These are phyloP conservation scores for Flabesymbios commensalis DNA, from an alignment of 2,888 invertebrate genomes.

Conservation along the genomic window DNA sequence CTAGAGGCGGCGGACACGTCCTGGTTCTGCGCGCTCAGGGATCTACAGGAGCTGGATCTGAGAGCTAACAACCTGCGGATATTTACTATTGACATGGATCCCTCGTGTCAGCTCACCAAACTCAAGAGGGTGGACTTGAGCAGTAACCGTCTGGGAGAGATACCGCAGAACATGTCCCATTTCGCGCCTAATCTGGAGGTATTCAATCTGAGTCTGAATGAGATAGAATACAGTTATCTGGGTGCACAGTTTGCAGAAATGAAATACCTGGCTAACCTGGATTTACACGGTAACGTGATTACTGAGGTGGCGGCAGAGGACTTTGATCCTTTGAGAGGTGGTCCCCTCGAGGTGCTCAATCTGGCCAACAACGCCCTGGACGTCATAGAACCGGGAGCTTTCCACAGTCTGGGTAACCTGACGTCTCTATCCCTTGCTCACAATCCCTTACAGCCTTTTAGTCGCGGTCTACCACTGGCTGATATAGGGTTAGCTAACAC, in stretches of 20 bases:
- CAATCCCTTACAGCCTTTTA: constrained; percentile 18
- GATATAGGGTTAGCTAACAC: constrained; percentile 8
- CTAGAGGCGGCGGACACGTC: constrained; percentile 14
- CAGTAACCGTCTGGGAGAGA: constrained; percentile 25
- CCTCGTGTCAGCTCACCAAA: constrained; percentile 11
- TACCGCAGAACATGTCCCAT: constrained; percentile 28
- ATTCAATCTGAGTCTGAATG: constrained; percentile 30
- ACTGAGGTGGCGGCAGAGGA: constrained; percentile 14
- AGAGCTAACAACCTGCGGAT: constrained; percentile 23
- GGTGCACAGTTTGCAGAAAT: constrained; percentile 22
- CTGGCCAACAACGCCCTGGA: constrained; percentile 26
- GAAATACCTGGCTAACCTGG: constrained; percentile 18
- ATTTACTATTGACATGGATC: constrained; percentile 7
- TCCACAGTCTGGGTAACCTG: constrained; percentile 23
- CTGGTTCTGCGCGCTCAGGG: constrained; percentile 22
- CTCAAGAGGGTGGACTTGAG: constrained; percentile 29
- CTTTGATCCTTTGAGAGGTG: constrained; percentile 21
- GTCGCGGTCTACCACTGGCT: background rate
- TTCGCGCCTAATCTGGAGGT: constrained; percentile 32
- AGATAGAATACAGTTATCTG: constrained; percentile 24
- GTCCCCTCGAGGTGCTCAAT: constrained; percentile 26
- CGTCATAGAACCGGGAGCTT: constrained; percentile 20
- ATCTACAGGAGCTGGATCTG: constrained; percentile 31
- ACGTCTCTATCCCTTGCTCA: constrained; percentile 28
- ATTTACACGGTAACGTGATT: constrained; percentile 31